phyloP scores from a whole-genome alignment of 2,888 invertebrate genomes.

The Odontocolon sp. region DNA sequence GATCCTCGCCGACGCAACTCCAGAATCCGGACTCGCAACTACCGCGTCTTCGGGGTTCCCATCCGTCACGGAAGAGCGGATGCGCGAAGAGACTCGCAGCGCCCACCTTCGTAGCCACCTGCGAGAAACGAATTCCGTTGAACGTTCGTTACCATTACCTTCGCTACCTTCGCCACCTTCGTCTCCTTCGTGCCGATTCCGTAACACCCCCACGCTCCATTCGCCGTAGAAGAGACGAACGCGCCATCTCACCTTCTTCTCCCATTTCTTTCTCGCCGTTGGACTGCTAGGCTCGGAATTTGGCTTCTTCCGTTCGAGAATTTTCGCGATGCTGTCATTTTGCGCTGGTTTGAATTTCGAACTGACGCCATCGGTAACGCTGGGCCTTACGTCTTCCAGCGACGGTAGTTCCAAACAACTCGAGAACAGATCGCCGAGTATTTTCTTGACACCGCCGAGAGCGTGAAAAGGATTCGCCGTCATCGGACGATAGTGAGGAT shows the following conservation, averaged over 20 bases:
- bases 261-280: constrained; percentile 79
- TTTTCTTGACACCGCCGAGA: constrained; percentile 89
- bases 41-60: constrained; percentile 86
- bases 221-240: constrained; percentile 49
- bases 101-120: constrained; percentile 81
- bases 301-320: constrained; percentile 78
- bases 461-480: constrained; percentile 88
- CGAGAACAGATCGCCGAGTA: constrained; percentile 89
- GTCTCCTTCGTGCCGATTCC: constrained; percentile 24
- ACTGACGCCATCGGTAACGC: constrained; percentile 81
- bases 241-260: constrained; percentile 74
- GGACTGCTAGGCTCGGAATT: constrained; percentile 79
- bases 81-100: constrained; percentile 84
- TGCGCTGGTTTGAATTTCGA: constrained; percentile 75
- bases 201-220: constrained; percentile 34
- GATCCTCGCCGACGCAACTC: constrained; percentile 92
- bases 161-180: background rate
- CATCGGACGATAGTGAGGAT: constrained; percentile 90
- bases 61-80: constrained; percentile 82
- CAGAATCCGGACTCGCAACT: constrained; percentile 96
- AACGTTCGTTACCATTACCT: constrained; percentile 38
- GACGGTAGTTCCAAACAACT: constrained; percentile 90
- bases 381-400: constrained; percentile 82
- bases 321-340: constrained; percentile 78
- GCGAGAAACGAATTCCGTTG: constrained; percentile 58